phyloP scores from a whole-genome alignment of 2,113 vertebrate species.

The Andinoacara biseriatus region DNA sequence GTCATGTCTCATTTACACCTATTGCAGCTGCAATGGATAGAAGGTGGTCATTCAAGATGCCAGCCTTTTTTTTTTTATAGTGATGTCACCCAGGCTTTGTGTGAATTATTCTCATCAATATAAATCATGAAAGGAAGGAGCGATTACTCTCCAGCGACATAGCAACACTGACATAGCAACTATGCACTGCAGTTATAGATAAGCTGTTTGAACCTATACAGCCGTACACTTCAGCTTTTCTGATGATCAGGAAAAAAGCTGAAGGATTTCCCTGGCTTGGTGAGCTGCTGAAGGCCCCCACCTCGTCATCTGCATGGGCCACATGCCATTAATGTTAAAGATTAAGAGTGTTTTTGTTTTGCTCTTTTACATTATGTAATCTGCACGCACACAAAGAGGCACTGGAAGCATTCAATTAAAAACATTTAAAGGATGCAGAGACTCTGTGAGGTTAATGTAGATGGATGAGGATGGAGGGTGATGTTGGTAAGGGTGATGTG shows the following conservation, averaged over 20 bases:
- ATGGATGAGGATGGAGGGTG: background rate
- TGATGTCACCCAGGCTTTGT: background rate
- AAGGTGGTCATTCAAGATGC: constrained; percentile 17
- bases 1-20: constrained; percentile 70
- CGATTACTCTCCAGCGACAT: background rate
- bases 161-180: background rate
- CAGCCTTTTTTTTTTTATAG: constrained; percentile 8
- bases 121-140: background rate
- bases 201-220: background rate
- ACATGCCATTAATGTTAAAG: background rate
- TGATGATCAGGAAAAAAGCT: background rate
- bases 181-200: background rate
- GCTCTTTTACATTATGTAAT: background rate
- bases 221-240: background rate
- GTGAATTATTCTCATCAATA: constrained; percentile 1
- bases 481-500: background rate
- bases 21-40: constrained; percentile 43
- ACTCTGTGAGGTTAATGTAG: background rate
- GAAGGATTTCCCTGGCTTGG: background rate
- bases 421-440: background rate
- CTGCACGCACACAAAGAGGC: background rate
- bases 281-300: background rate
- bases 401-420: background rate
- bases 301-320: background rate
- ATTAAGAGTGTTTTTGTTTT: background rate